Base-by-base conservation (phyloP, 2,888 invertebrate species). In the Cosmopolites sordidus region DNA sequence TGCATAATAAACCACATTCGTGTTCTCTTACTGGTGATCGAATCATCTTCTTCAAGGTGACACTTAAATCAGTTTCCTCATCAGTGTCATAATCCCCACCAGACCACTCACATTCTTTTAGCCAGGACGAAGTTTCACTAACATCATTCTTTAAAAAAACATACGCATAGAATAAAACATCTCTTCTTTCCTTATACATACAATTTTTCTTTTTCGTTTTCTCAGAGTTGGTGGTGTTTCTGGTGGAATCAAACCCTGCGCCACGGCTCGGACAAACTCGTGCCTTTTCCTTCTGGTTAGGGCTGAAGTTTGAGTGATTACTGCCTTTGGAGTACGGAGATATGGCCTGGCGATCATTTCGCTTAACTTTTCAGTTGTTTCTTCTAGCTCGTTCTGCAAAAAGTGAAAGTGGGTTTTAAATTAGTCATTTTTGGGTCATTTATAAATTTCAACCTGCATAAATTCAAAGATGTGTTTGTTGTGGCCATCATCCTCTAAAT, bases 301-400 rank as follows among this genome's bases (percentile, higher is more conserved):
- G 39, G 78, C 75, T 12, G 83, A 80, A 37, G 82, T 80, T 66
- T 82, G 80, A 18, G 83, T 77, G 59, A 84, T 83, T 58, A 80
- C 79, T 50, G 78, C 72, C 54, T 82, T 78, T 1, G 83, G 82
- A 11, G 83, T 83, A 43, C 79, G 74, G 39, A 84, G 69, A 66
- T 83, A 83, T 1, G 82, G 79, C 14, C 83, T 72, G 6, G 82
- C 82, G 16, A 84, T 79, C 79, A 83, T 82, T 67, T 82, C 83
- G 12, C 83, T 82, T 40, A 84, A 69, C 58, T 79, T 81, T 67
- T 84, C 83, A 1, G 82, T 83, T 12, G 79, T 78, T 65, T 83
- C 82, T 68, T 84, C 84, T 40, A 84, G 68, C 69, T 84, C 84
- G 60, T 82, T 83, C 83, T 84, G n/a, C n/a, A n/a, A n/a, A n/a